These are phyloP conservation scores for Odontocolon sp. DNA, from an alignment of 2,888 invertebrate genomes.

Conservation along the genomic window DNA sequence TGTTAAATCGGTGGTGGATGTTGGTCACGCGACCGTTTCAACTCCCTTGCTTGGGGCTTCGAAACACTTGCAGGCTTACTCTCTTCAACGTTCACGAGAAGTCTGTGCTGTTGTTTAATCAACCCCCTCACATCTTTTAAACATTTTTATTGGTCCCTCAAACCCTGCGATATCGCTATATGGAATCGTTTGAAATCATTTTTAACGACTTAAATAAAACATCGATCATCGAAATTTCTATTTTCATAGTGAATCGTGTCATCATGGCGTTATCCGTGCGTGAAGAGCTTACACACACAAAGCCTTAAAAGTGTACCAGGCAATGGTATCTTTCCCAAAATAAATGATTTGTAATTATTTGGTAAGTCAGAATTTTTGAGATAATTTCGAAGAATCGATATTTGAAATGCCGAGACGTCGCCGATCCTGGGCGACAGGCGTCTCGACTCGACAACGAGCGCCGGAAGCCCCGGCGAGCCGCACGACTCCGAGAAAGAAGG, in stretches of 20 bases:
- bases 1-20: constrained; percentile 52
- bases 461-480: constrained; percentile 31
- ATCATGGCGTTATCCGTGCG: too few relatives aligned
- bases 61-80: constrained; percentile 41
- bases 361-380: too few relatives aligned
- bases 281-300: too few relatives aligned
- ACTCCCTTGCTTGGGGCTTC: constrained; percentile 16
- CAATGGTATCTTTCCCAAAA: too few relatives aligned
- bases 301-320: too few relatives aligned
- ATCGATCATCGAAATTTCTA: too few relatives aligned
- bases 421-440: constrained; percentile 6
- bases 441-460: constrained; percentile 29
- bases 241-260: too few relatives aligned
- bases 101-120: neutral
- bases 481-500: neutral
- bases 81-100: neutral
- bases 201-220: too few relatives aligned
- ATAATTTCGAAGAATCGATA: neutral
- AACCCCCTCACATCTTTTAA: neutral
- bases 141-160: too few relatives aligned
- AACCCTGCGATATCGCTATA: too few relatives aligned
- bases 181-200: too few relatives aligned
- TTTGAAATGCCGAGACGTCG: constrained; percentile 4
- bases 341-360: too few relatives aligned
- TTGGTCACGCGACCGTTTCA: constrained; percentile 48